A percentile compares a stretch with the other conserved stretches of the same genome.
Conservation (phyloP, 2,888 invertebrate species). For the Lissocephala sabroskyi region DNA sequence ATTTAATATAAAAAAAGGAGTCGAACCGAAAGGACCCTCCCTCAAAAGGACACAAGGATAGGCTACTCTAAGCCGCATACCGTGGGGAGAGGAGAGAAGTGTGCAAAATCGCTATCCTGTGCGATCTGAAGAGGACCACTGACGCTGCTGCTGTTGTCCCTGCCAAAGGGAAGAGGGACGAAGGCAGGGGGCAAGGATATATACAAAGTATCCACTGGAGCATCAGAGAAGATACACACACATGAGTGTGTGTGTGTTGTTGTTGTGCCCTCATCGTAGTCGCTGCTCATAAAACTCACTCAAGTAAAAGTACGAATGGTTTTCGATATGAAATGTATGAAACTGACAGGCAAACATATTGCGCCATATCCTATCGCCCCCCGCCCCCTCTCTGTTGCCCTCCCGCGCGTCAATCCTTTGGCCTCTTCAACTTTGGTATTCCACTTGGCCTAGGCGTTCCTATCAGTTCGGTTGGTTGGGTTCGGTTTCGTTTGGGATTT, state of each 20-base stretch:
- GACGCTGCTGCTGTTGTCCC: not conserved
- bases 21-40: no score
- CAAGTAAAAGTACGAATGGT: constrained; percentile 66
- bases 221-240: constrained; percentile 59
- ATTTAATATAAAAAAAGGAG: constrained; percentile 46
- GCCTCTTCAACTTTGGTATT: not conserved
- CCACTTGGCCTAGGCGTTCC: constrained; percentile 4
- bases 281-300: constrained; percentile 63
- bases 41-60: no score
- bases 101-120: no score
- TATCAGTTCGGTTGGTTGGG: constrained; percentile 32
- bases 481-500: constrained; percentile 44
- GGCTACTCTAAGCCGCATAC: no score
- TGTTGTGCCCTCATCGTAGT: constrained; percentile 18
- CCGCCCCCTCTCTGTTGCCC: not conserved
- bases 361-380: constrained; percentile 43
- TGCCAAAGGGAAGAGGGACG: no score
- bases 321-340: constrained; percentile 65
- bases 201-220: constrained; percentile 57
- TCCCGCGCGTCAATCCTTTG: not conserved
- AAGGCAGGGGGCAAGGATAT: no score
- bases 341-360: constrained; percentile 64
- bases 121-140: no score
- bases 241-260: constrained; percentile 27
- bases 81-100: not conserved